Evolutionary conservation across 2,797 vertebrate genomes (phyloP).

Genomic region (Bradypodion ventrale): DNA sequence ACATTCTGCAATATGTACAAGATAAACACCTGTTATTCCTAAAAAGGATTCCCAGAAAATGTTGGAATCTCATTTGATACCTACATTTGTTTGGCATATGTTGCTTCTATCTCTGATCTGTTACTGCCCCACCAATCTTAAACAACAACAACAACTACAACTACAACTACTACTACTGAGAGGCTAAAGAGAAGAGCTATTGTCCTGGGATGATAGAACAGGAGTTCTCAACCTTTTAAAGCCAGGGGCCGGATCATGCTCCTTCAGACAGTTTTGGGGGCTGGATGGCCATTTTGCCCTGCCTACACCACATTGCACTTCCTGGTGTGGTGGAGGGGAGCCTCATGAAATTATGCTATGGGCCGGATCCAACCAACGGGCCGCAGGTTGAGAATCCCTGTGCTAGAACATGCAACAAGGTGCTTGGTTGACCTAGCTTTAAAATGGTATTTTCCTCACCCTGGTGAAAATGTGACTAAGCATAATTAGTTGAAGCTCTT

Average conservation of each 20-base stretch:
- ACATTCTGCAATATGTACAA: too few species aligned
- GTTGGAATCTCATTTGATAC: background rate
- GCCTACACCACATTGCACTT: too few species aligned
- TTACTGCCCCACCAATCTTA: background rate
- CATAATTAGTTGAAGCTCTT: background rate
- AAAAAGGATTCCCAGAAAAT: background rate
- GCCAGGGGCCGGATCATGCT: too few species aligned
- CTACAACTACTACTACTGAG: too few species aligned
- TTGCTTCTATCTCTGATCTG: background rate
- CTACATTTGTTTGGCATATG: background rate
- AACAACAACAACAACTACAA: background rate
- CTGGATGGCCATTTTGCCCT: too few species aligned
- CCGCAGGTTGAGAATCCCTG: too few species aligned
- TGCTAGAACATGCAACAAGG: background rate
- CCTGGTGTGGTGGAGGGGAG: too few species aligned
- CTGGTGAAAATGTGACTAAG: background rate
- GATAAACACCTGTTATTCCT: background rate
- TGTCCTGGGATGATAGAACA: background rate
- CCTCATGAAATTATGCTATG: too few species aligned
- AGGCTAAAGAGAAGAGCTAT: background rate
- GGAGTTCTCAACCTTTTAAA: too few species aligned
- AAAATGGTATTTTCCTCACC: constrained; percentile 2
- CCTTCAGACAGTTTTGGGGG: too few species aligned
- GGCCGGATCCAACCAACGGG: too few species aligned
- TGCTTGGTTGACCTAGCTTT: constrained; percentile 31